These are phyloP conservation scores for Acanthiza pusilla DNA, from an alignment of 2,797 vertebrate species.

Conservation along the genomic window DNA sequence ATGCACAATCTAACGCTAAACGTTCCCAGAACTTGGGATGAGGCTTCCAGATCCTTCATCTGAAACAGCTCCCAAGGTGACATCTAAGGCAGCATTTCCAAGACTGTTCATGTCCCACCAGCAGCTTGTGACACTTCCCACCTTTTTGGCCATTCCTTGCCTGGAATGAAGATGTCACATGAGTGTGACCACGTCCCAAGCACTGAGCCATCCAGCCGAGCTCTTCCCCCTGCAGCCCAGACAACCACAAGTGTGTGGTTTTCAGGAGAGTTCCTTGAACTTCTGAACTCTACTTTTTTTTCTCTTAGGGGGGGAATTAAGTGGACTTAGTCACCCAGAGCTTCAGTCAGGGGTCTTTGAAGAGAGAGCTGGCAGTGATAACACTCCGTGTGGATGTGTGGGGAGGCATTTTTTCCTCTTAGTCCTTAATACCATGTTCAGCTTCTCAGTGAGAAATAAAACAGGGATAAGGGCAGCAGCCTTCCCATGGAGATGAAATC, in stretches of 20 bases:
- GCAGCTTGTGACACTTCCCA: neutral
- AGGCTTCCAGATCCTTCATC: neutral
- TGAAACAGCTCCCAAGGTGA: neutral
- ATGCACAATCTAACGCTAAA: neutral
- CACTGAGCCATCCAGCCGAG: neutral
- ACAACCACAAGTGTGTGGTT: conserved; percentile 45
- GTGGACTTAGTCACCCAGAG: conserved; percentile 39
- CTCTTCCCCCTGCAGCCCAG: neutral
- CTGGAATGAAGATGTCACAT: neutral
- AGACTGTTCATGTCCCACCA: neutral
- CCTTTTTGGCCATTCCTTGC: neutral
- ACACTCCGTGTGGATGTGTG: neutral
- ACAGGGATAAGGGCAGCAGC: neutral
- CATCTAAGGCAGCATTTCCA: neutral
- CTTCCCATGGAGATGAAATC: conserved; percentile 34
- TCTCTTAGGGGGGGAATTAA: conserved; percentile 11
- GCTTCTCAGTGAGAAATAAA: neutral
- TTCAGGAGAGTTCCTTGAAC: conserved; percentile 23
- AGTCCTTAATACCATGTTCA: neutral
- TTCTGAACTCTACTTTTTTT: conserved; percentile 41
- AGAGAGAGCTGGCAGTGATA: conserved; percentile 12
- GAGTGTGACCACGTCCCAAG: neutral
- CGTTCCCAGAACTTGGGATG: conserved; percentile 30
- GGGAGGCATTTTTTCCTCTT: conserved; percentile 1
- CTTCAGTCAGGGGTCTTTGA: conserved; percentile 41